phyloP scores from a whole-genome alignment of 2,113 vertebrate genomes.

The Microcebus murinus region DNA sequence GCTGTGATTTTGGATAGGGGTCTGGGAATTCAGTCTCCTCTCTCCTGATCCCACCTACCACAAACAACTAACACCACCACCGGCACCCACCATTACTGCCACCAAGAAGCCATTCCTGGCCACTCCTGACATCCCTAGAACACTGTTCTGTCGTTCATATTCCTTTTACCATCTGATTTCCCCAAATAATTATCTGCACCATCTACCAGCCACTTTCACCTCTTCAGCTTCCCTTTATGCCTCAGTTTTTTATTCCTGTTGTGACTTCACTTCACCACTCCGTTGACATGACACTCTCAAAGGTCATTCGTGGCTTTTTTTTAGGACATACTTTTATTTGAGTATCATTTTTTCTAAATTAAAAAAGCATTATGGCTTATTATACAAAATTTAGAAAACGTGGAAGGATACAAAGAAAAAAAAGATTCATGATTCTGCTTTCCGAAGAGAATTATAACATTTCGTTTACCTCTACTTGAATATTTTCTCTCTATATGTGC shows the following conservation, averaged over 20 bases:
- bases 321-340: slow-evolving; percentile 1
- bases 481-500: neutral
- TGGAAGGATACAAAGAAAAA: neutral
- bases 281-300: neutral
- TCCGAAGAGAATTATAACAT: neutral
- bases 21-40: neutral
- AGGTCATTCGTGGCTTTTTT: neutral
- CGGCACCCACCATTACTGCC: too few species aligned
- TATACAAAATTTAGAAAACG: neutral
- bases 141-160: too few species aligned
- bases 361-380: neutral
- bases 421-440: neutral
- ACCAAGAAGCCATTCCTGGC: neutral
- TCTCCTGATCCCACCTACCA: neutral
- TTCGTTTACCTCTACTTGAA: neutral
- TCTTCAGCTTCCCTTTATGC: neutral
- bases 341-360: neutral
- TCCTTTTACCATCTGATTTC: neutral
- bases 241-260: neutral
- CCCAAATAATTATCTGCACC: neutral
- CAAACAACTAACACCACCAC: neutral
- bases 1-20: neutral
- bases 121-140: neutral
- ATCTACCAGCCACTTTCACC: neutral
- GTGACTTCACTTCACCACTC: neutral